Evolutionary conservation across 2,797 vertebrate genomes (phyloP), one percentile per base, ranked within the genome.

Genomic region (Molossus molossus): DNA sequence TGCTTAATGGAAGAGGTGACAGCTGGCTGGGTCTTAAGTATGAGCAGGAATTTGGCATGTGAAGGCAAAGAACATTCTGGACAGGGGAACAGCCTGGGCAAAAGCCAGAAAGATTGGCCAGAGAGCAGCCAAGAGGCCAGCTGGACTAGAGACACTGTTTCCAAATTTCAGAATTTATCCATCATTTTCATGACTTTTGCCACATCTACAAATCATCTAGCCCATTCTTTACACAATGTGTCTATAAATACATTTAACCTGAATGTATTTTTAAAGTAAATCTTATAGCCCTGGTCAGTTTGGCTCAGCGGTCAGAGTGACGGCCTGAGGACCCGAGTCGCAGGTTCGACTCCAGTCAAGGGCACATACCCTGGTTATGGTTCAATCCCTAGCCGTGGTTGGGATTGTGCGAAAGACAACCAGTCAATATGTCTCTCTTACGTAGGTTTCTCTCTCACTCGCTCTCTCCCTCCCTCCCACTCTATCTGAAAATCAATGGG

Each of bases 211-310:
- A 0, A 87, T 23, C 18, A 50, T 70, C 70, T 79, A 55, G n/a
- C 53, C 15, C 27, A 37, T 87, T 64, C 65, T 82, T 58, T 70
- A 45, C 11, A 33, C 69, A 60, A 58, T 62, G 0, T 62, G 0
- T 75, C 37, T 94, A 53, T 80, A 79, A 67, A 86, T 88, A 60
- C 29, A 65, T 87, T 89, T 67, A 40, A 73, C 33, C 48, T 87
- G 92, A 87, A 29, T 75, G 7, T 94, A 85, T 94, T 94, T 90
- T 94, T 53, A 55, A 94, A 73, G 11, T 86, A 67, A 91, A 62
- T 20, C 40, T 87, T 53, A 58, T 65, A 50, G 87, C n/a, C 40
- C 40, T 45, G 40, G 40, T 3, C 40, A 45, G 40, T 45, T 45
- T 45, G 40, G 40, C 40, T 45, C 40, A 45, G 40, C 40, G 6